phyloP scores from a whole-genome alignment of 2,888 invertebrate genomes.

The Notodonta ziczac region DNA sequence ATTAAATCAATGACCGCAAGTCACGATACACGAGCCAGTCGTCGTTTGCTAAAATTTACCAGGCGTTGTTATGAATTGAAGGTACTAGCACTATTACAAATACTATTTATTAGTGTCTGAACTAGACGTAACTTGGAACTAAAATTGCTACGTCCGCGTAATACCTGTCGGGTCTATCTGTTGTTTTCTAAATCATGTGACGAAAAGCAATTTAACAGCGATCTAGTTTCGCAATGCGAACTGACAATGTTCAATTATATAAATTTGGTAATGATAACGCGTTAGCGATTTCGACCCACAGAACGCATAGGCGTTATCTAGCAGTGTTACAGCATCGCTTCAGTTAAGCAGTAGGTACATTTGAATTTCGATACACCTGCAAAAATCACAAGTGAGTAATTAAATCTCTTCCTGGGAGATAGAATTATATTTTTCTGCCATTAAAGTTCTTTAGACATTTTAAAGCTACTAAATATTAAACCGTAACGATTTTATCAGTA shows the following conservation, averaged over 20 bases:
- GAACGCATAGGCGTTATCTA: slow-evolving; percentile 44
- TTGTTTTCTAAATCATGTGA: slow-evolving; percentile 67
- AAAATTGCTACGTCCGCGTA: slow-evolving; percentile 38
- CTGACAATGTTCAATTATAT: slow-evolving; percentile 75
- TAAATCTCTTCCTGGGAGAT: not conserved
- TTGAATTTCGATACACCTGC: too few species aligned
- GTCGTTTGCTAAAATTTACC: slow-evolving; percentile 18
- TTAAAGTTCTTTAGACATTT: too few species aligned
- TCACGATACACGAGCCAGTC: slow-evolving; percentile 48
- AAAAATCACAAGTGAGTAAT: too few species aligned
- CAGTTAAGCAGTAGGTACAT: not conserved
- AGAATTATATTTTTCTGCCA: too few species aligned
- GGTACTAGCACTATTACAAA: slow-evolving; percentile 14
- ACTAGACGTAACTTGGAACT: slow-evolving; percentile 35
- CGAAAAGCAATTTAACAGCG: slow-evolving; percentile 76
- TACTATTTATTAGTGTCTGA: slow-evolving; percentile 23
- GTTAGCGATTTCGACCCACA: slow-evolving; percentile 51
- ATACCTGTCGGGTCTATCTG: slow-evolving; percentile 57
- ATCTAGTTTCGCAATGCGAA: slow-evolving; percentile 73
- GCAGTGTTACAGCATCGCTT: slow-evolving; percentile 26
- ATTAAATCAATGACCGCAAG: slow-evolving; percentile 57
- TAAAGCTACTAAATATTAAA: not conserved
- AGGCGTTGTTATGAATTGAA: slow-evolving; percentile 33
- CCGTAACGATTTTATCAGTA: slow-evolving; percentile 1
- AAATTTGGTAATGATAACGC: slow-evolving; percentile 69